Evolutionary conservation across 2,797 vertebrate species (phyloP).

Genomic region (Microctenopoma steveboyesi): DNA sequence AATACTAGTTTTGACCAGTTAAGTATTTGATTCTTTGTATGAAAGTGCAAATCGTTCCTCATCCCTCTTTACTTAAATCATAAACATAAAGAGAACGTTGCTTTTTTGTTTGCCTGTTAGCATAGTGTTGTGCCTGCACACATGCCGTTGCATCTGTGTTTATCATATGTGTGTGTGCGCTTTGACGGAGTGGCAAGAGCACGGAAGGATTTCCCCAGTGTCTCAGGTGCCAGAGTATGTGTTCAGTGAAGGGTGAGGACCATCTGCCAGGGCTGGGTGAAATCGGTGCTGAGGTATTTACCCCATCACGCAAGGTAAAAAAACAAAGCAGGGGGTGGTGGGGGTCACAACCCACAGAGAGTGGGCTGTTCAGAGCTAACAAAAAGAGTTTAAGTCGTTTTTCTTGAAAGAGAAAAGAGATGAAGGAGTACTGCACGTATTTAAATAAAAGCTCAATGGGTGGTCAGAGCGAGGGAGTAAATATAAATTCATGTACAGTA

Average conservation of each 20-base stretch:
- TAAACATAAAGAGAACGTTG: neutral
- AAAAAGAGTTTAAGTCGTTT: too few species aligned
- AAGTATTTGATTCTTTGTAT: neutral
- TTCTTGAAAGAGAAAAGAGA: too few species aligned
- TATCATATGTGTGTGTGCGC: conserved; percentile 45
- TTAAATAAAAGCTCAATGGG: too few species aligned
- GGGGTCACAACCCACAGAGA: conserved; percentile 51
- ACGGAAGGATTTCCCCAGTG: conserved; percentile 59
- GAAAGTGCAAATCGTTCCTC: neutral
- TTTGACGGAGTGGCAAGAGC: conserved; percentile 46
- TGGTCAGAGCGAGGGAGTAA: too few species aligned
- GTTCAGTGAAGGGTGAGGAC: conserved; percentile 72
- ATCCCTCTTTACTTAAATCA: neutral
- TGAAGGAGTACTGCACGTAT: too few species aligned
- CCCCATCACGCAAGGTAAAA: conserved; percentile 64
- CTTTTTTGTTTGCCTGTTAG: conserved; percentile 7
- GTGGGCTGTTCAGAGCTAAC: conserved; percentile 39
- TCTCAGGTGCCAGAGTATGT: conserved; percentile 68
- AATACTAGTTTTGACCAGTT: too few species aligned
- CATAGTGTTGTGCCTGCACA: conserved; percentile 35
- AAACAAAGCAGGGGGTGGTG: conserved; percentile 15
- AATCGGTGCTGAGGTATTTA: conserved; percentile 76
- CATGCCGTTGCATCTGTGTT: conserved; percentile 53
- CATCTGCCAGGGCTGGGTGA: conserved; percentile 78
- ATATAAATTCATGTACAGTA: too few species aligned